Percentiles rank a stretch among this genome's conserved stretches.
phyloP scores from a whole-genome alignment of 2,888 invertebrate genomes.

The Tetragonisca angustula region DNA sequence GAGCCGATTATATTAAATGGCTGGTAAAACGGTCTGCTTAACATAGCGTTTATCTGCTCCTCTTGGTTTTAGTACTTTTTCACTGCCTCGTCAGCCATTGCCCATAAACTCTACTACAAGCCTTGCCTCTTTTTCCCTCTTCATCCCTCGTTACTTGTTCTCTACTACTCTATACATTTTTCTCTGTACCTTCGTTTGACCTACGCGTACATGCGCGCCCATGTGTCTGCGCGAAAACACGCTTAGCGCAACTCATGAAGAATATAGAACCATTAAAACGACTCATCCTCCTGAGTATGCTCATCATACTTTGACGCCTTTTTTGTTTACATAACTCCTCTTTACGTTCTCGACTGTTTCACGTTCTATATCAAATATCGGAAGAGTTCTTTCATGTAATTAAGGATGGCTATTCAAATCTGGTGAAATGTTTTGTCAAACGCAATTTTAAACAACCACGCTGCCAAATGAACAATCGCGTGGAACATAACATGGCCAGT shows the following conservation, averaged over 20 bases:
- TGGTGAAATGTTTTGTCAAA: not conserved
- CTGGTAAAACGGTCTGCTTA: conserved; percentile 83
- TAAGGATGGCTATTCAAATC: not conserved
- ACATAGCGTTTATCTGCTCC: conserved; percentile 84
- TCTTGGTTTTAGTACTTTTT: conserved; percentile 84
- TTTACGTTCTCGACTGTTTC: conserved; percentile 25
- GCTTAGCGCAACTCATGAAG: conserved; percentile 55
- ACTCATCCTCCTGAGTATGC: conserved; percentile 61
- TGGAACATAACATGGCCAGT: not conserved
- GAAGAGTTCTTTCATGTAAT: conserved; percentile 28
- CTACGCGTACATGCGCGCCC: conserved; percentile 24
- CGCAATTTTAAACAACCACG: not conserved
- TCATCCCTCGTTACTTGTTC: conserved; percentile 3
- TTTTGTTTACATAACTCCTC: conserved; percentile 62
- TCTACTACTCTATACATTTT: conserved; percentile 60
- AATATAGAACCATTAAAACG: conserved; percentile 64
- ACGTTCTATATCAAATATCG: not conserved
- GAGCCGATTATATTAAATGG: conserved; percentile 83
- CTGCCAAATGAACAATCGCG: not conserved
- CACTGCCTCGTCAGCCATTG: conserved; percentile 84
- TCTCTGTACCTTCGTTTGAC: conserved; percentile 52
- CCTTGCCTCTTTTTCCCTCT: conserved; percentile 51
- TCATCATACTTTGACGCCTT: conserved; percentile 66
- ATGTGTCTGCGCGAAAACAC: conserved; percentile 23
- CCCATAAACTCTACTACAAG: conserved; percentile 80